phyloP scores from a whole-genome alignment of 2,888 invertebrate genomes.

The Cheilosia grossa region DNA sequence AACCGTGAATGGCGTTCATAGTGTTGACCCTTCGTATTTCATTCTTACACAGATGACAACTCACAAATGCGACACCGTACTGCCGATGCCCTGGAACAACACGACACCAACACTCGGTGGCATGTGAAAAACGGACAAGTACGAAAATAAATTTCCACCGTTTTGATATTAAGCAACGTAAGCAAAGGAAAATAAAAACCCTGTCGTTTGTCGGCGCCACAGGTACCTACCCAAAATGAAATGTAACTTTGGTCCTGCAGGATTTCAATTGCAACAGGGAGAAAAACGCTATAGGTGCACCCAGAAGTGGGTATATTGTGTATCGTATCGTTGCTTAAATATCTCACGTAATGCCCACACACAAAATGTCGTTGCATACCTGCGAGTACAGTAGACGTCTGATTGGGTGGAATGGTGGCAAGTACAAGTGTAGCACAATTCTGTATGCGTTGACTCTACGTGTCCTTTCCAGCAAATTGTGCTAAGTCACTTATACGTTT shows the following conservation, averaged over 20 bases:
- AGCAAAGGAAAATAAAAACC: conserved; percentile 6
- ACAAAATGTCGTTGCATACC: conserved; percentile 42
- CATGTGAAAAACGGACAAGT: conserved; percentile 49
- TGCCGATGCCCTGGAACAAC: conserved; percentile 6
- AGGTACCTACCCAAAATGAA: conserved; percentile 1
- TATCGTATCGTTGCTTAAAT: conserved; percentile 53
- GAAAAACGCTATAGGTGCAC: not conserved
- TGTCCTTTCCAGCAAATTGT: conserved; percentile 58
- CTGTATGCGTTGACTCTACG: conserved; percentile 44
- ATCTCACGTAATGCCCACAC: conserved; percentile 68
- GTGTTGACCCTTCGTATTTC: conserved; percentile 30
- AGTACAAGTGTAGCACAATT: conserved; percentile 49
- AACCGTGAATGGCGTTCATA: too few relatives aligned
- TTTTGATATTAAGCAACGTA: conserved; percentile 64
- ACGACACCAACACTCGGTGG: conserved; percentile 3
- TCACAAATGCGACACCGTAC: conserved; percentile 56
- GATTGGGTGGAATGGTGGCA: conserved; percentile 61
- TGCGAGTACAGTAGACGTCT: conserved; percentile 29
- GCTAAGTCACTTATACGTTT: conserved; percentile 37
- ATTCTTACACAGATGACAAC: conserved; percentile 54
- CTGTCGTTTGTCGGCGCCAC: conserved; percentile 23
- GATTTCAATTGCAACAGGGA: conserved; percentile 17
- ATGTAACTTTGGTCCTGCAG: conserved; percentile 47
- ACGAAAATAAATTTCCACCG: conserved; percentile 64
- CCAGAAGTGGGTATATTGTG: conserved; percentile 21